A percentile compares a stretch with the other conserved stretches of the same genome.
These are phyloP conservation scores for Buphagus erythrorhynchus DNA, from an alignment of 2,797 vertebrate genomes.

Conservation along the genomic window DNA sequence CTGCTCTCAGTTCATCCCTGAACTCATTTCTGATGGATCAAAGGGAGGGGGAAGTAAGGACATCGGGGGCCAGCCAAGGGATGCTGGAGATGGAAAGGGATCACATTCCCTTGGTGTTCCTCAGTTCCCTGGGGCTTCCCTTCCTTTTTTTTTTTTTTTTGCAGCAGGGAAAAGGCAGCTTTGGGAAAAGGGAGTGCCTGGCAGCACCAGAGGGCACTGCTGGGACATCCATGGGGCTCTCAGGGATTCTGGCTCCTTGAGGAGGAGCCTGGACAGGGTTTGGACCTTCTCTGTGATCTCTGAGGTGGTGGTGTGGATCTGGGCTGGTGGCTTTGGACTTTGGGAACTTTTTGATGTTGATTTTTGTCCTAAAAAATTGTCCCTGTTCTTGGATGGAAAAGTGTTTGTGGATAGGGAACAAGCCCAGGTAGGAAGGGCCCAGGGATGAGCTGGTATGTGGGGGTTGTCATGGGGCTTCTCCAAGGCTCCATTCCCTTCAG, in stretches of 20 bases:
- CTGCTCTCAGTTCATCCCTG: background rate
- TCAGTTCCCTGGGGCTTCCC: background rate
- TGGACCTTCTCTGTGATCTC: background rate
- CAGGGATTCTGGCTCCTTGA: fast-evolving
- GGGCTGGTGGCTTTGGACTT: background rate
- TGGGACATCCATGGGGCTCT: background rate
- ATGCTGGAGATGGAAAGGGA: background rate
- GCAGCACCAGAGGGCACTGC: background rate
- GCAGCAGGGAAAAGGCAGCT: fast-evolving
- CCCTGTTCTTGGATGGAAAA: background rate
- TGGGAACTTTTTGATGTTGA: background rate
- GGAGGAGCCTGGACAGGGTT: background rate
- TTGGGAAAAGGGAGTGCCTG: background rate
- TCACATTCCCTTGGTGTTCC: background rate
- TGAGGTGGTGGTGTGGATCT: background rate
- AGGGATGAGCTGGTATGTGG: background rate
- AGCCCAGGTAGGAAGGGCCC: fast-evolving
- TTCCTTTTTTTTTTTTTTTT: background rate
- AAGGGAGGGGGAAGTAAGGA: background rate
- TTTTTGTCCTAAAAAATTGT: background rate
- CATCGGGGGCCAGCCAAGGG: background rate
- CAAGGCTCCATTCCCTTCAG: background rate
- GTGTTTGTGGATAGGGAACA: background rate
- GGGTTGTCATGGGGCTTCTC: background rate
- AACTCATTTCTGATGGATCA: background rate